These are phyloP conservation scores for Ciconia maguari DNA, from an alignment of 2,113 vertebrate genomes.

Conservation along the genomic window DNA sequence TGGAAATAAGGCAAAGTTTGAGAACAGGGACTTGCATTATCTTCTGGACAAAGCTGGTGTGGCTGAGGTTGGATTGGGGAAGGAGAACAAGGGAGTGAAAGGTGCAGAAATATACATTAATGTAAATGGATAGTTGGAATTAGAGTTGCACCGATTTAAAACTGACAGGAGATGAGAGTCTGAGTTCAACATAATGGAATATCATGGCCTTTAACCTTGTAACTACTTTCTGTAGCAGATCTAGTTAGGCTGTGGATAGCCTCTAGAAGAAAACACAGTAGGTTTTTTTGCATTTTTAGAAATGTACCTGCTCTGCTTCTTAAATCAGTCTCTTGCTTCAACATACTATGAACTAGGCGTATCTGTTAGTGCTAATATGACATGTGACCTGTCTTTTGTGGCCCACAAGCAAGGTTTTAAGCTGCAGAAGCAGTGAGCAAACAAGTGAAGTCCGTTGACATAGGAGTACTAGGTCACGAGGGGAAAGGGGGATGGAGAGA, in stretches of 20 bases:
- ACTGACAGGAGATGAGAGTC: not conserved
- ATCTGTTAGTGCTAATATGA: not conserved
- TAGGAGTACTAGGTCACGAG: not conserved
- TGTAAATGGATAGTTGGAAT: not conserved
- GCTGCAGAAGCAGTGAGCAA: constrained; percentile 11
- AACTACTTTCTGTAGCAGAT: not conserved
- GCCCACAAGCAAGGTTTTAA: not conserved
- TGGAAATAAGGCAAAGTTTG: not conserved
- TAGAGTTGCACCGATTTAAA: not conserved
- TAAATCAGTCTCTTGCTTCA: not conserved
- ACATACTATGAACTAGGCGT: not conserved
- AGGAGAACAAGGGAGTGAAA: not conserved
- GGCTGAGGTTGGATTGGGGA: not conserved
- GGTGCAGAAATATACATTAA: not conserved
- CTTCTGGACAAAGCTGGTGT: not conserved
- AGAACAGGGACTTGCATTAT: not conserved
- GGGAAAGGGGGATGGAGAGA: constrained; percentile 29
- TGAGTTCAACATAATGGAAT: not conserved
- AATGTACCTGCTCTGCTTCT: not conserved
- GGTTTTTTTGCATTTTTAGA: not conserved
- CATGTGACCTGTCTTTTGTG: not conserved
- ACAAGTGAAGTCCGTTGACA: constrained; percentile 20
- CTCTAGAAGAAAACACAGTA: not conserved
- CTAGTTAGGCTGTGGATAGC: not conserved
- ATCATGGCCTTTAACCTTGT: not conserved